Evolutionary conservation across 2,888 invertebrate genomes (phyloP), one percentile per base, ranked within the genome.

Genomic region (Harpalus rufipes): DNA sequence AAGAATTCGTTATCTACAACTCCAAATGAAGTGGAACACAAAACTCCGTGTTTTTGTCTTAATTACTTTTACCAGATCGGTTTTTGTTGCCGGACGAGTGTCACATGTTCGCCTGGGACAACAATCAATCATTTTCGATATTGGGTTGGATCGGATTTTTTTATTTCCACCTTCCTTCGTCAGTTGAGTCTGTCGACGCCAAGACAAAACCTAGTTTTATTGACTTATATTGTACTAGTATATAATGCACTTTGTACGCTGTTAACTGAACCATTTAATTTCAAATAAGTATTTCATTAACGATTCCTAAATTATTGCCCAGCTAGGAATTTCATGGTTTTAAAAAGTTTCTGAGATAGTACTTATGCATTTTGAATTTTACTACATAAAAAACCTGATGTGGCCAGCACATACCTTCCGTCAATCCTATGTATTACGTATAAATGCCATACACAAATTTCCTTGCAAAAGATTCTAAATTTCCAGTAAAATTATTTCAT

Each of bases 1-100:
- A 82, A 74, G 82, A 82, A 82, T 82, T 82, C 82, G 82, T 82
- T 82, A 82, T 82, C 82, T 18, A 68, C 8, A 74, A 82, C 82
- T 82, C 58, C 82, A 82, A 72, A 82, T 82, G 82, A 82, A 82
- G 82, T 72, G 82, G 82, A 74, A 72, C 82, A 82, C 82, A 72
- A 59, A 72, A 82, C 16, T 74, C 72, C 76, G 82, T 82, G 82
- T 82, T 82, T 82, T 82, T 82, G 74, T 72, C 82, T 82, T 82
- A 82, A 82, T 82, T 82, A 82, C 82, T 82, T 82, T 82, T 82
- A 82, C 82, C 80, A 80, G 63, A 72, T 74, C 74, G 21, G 18
- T 74, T 82, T 68, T 82, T 68, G 59, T 82, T 61, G 59, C 41
- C 10, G 59, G 51, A 8, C 63, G 41, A 21, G 80, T 80, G 68